Evolutionary conservation across 2,797 vertebrate genomes (phyloP), one percentile per base, ranked within the genome.

Genomic region (Chaunax sp.): DNA sequence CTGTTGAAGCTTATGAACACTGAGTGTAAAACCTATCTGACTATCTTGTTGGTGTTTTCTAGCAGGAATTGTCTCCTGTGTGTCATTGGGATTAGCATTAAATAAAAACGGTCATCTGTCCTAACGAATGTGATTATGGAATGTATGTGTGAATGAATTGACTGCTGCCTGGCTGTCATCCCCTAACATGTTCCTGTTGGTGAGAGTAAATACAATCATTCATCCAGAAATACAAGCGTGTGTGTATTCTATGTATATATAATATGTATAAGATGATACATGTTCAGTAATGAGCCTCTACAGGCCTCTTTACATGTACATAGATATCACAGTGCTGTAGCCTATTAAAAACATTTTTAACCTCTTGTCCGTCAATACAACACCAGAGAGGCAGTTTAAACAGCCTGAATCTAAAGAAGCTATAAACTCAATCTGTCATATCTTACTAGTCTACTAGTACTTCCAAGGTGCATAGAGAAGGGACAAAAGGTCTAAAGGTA

Each of bases 121-220:
- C 15, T 10, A 3, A n/a, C 19, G 49, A 9, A 41, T 13, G 16
- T 37, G 23, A 59, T 63, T 12, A 51, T 63, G 14, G 22, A 45
- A 30, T 55, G 30, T 56, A 28, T 54, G 19, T 64, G 26, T 69
- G 26, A 37, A 52, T 41, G 56, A 64, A n/a, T 37, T 0, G 19
- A 8, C 28, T 61, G 50, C 40, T 71, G 53, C 49, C 3, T 8
- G 46, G 28, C 50, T 35, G 26, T 55, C 23, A n/a, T 52, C 22
- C 1, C 6, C 18, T 22, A 40, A 58, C 23, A 75, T 12, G 41
- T 46, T 30, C 14, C 40, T 45, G 44, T 9, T 38, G 14, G 43
- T 41, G 11, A 4, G 13, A 55, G 3, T 13, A 46, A 79, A 77
- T 74, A 80, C n/a, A 77, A 38, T 3, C 5, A 23, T 54, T 44